These are phyloP conservation scores for Sebastes cheni DNA, from an alignment of 2,797 vertebrate genomes.

Conservation along the genomic window DNA sequence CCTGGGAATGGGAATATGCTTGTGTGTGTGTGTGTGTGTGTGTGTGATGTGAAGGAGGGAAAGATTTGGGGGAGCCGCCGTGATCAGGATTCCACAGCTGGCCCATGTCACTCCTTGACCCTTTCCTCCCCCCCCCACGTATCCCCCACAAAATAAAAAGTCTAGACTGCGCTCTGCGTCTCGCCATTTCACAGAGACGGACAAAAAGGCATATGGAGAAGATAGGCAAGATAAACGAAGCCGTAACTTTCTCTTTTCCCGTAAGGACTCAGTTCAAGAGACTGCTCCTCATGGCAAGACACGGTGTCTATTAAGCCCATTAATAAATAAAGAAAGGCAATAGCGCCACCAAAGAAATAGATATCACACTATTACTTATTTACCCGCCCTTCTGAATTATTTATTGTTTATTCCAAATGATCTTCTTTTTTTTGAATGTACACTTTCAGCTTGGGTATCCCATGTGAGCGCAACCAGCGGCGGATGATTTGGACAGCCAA, in stretches of 20 bases:
- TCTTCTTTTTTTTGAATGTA: slow-evolving; percentile 71
- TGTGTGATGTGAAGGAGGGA: slow-evolving; percentile 36
- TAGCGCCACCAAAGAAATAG: slow-evolving; percentile 82
- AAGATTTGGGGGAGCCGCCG: slow-evolving; percentile 46
- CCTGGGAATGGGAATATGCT: slow-evolving; percentile 49
- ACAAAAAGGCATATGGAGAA: slow-evolving; percentile 37
- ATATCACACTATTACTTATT: slow-evolving; percentile 85
- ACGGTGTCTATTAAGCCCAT: slow-evolving; percentile 78
- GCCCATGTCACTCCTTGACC: slow-evolving; percentile 80
- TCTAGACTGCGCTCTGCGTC: slow-evolving; percentile 68
- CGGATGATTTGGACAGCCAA: slow-evolving; percentile 69
- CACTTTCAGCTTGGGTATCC: slow-evolving; percentile 75
- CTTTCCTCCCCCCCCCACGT: slow-evolving; percentile 37
- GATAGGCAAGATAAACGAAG: slow-evolving; percentile 60
- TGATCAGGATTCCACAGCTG: slow-evolving; percentile 80
- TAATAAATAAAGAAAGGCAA: slow-evolving; percentile 81
- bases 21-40: slow-evolving; percentile 27
- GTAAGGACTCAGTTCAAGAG: slow-evolving; percentile 63
- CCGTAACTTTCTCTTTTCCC: slow-evolving; percentile 67
- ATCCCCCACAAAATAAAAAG: slow-evolving; percentile 70
- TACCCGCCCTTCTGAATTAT: slow-evolving; percentile 79
- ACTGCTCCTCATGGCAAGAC: slow-evolving; percentile 67
- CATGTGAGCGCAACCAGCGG: slow-evolving; percentile 63
- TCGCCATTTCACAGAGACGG: slow-evolving; percentile 51
- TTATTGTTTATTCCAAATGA: slow-evolving; percentile 84